Conservation (phyloP, 2,797 vertebrate species). For the Pangasius macronema region DNA sequence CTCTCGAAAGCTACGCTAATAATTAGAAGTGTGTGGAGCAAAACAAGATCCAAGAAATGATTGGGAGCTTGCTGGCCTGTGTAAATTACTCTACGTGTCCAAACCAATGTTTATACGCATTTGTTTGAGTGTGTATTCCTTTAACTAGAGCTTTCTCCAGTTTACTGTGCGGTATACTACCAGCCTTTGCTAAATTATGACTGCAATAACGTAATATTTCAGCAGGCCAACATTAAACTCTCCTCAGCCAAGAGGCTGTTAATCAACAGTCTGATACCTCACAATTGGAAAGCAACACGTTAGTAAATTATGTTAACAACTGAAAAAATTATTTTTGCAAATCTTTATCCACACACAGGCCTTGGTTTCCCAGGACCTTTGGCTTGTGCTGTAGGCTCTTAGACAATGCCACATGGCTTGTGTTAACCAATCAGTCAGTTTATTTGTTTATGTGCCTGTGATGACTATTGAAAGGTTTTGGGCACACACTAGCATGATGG, state of each 20-base stretch:
- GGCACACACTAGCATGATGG: not conserved
- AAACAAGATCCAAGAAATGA: slow-evolving; percentile 10
- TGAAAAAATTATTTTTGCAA: slow-evolving; percentile 54
- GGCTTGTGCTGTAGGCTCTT: not conserved
- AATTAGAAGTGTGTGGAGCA: not conserved
- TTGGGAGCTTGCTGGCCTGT: not conserved
- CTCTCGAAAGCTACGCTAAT: slow-evolving; percentile 50
- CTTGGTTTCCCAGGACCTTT: slow-evolving; percentile 3
- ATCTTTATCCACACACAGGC: slow-evolving; percentile 43
- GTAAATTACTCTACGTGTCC: not conserved
- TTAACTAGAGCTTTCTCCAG: not conserved
- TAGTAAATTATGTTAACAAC: slow-evolving; percentile 59
- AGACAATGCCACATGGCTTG: not conserved
- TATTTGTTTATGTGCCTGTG: slow-evolving; percentile 11
- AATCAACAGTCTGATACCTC: slow-evolving; percentile 57
- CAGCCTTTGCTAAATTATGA: slow-evolving; percentile 64
- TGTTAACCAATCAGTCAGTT: slow-evolving; percentile 9
- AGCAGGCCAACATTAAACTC: slow-evolving; percentile 60
- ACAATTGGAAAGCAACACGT: slow-evolving; percentile 52
- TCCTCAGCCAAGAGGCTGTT: slow-evolving; percentile 54
- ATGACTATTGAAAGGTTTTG: slow-evolving; percentile 17
- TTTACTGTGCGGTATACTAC: slow-evolving; percentile 47
- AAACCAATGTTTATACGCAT: slow-evolving; percentile 8
- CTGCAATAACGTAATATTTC: slow-evolving; percentile 61
- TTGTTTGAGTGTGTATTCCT: slow-evolving; percentile 6